These are phyloP conservation scores for Dryococelus australis DNA, from an alignment of 2,888 invertebrate genomes.

Conservation along the genomic window DNA sequence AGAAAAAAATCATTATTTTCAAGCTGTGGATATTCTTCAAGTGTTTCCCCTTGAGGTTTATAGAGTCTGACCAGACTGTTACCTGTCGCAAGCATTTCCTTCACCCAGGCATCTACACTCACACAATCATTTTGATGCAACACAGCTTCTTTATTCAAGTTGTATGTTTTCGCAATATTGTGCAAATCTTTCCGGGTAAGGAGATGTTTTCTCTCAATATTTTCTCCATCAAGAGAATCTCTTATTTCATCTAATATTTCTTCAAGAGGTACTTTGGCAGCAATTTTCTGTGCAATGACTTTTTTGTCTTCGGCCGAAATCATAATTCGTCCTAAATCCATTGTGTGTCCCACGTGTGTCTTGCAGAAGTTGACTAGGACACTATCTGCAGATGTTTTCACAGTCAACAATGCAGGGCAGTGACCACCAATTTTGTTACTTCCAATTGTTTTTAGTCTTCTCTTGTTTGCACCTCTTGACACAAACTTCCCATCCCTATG, in stretches of 20 bases:
- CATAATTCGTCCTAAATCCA: slow-evolving; percentile 46
- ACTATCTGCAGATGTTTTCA: slow-evolving; percentile 40
- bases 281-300: slow-evolving; percentile 45
- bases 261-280: background rate
- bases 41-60: background rate
- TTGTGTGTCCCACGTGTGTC: slow-evolving; percentile 48
- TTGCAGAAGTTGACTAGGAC: slow-evolving; percentile 46
- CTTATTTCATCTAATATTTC: slow-evolving; percentile 28
- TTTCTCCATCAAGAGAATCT: background rate
- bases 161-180: background rate
- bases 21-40: background rate
- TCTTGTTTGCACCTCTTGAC: slow-evolving; percentile 44
- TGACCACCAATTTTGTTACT: slow-evolving; percentile 49
- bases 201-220: slow-evolving; percentile 16
- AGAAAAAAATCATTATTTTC: background rate
- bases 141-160: background rate
- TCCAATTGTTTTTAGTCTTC: slow-evolving; percentile 46
- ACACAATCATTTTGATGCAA: background rate
- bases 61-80: slow-evolving; percentile 6
- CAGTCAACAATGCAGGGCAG: slow-evolving; percentile 48
- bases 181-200: background rate
- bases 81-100: background rate
- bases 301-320: slow-evolving; percentile 45
- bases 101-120: slow-evolving; percentile 12
- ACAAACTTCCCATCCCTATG: slow-evolving; percentile 48